Conservation (phyloP, 1,140 invertebrate genomes). For the Hylyphantes graminicola region DNA sequence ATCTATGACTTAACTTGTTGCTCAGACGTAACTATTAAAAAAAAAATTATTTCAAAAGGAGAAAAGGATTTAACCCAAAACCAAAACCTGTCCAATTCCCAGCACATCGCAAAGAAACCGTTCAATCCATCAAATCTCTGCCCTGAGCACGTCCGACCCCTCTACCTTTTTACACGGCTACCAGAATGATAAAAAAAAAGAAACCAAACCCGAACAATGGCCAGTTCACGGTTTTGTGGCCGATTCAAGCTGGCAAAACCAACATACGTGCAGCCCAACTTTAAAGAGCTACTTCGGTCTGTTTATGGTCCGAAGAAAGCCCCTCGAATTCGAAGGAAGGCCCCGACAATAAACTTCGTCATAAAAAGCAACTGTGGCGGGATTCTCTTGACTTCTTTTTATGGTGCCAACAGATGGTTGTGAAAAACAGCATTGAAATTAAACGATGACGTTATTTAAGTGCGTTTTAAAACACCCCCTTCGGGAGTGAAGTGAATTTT, state of each 20-base stretch:
- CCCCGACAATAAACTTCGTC: neutral
- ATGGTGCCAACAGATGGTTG: slow-evolving; percentile 1
- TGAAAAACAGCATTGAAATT: neutral
- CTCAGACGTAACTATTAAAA: too few species aligned
- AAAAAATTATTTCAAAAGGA: too few species aligned
- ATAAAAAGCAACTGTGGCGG: slow-evolving; percentile 13
- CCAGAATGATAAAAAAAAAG: too few species aligned
- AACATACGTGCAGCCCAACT: slow-evolving; percentile 50
- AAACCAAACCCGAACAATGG: neutral
- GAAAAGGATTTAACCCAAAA: too few species aligned
- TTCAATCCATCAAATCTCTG: slow-evolving; percentile 20
- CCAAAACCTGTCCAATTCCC: too few species aligned
- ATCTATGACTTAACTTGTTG: too few species aligned
- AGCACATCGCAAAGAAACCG: too few species aligned
- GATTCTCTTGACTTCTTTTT: slow-evolving; percentile 7
- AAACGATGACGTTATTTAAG: slow-evolving; percentile 14
- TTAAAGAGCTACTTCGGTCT: slow-evolving; percentile 53
- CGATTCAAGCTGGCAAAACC: slow-evolving; percentile 17
- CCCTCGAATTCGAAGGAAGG: too few species aligned
- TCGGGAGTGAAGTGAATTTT: neutral
- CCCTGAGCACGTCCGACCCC: slow-evolving; percentile 46
- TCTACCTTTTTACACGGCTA: neutral
- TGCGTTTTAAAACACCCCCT: slow-evolving; percentile 28
- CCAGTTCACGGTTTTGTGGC: slow-evolving; percentile 55
- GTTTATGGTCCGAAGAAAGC: slow-evolving; percentile 36